Percentiles rank a stretch among this genome's conserved stretches.
Conservation (phyloP, 2,797 vertebrate genomes). For the Channa striata region DNA sequence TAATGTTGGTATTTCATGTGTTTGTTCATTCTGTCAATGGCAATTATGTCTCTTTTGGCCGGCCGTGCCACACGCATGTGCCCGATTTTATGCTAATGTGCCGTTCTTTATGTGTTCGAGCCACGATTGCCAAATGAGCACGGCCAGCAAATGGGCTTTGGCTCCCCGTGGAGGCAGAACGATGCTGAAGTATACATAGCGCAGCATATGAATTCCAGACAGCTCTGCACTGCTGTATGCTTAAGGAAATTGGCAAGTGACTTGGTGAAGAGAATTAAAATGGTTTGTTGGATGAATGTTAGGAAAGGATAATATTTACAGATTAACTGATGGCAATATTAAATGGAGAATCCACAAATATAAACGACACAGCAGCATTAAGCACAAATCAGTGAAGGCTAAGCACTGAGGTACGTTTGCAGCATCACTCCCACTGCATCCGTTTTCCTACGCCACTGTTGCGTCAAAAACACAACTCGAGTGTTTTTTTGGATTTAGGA, state of each 20-base stretch:
- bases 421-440: conserved; percentile 3
- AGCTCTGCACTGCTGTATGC: conserved; percentile 61
- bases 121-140: conserved; percentile 74
- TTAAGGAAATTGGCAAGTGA: conserved; percentile 78
- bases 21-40: conserved; percentile 88
- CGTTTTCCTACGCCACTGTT: background rate
- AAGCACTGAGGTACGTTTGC: background rate
- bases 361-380: conserved; percentile 27
- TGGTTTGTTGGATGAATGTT: conserved; percentile 67
- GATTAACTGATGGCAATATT: conserved; percentile 64
- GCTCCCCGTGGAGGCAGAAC: conserved; percentile 69
- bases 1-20: conserved; percentile 85
- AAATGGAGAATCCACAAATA: conserved; percentile 45
- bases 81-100: conserved; percentile 80
- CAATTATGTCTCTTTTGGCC: conserved; percentile 83
- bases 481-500: background rate
- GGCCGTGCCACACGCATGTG: conserved; percentile 56
- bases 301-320: conserved; percentile 64
- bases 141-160: conserved; percentile 73
- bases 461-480: conserved; percentile 12
- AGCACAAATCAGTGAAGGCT: background rate
- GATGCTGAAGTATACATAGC: conserved; percentile 74
- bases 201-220: conserved; percentile 72
- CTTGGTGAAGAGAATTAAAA: conserved; percentile 69
- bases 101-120: conserved; percentile 75